phyloP scores from a whole-genome alignment of 2,113 vertebrate genomes.

The Hyaena hyaena region DNA sequence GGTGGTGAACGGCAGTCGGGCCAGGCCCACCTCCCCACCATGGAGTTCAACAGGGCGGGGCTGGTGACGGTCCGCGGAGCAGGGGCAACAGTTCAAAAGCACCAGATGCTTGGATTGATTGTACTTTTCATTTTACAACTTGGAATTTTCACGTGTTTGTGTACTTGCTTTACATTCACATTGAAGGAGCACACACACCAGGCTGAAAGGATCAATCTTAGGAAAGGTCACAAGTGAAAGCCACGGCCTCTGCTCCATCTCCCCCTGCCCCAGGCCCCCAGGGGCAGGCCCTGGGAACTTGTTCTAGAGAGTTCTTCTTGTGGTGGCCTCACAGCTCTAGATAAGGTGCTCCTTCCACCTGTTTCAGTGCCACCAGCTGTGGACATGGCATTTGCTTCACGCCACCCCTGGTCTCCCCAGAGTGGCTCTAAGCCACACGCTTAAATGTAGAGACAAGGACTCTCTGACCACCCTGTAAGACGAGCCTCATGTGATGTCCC shows the following conservation, averaged over 20 bases:
- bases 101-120: neutral
- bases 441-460: neutral
- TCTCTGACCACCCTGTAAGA: neutral
- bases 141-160: neutral
- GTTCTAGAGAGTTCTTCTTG: neutral
- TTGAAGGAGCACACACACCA: neutral
- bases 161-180: neutral
- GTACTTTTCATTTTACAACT: neutral
- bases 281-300: neutral
- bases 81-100: neutral
- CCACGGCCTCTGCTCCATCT: no score
- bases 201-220: neutral
- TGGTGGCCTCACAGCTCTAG: neutral
- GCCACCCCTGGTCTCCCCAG: neutral
- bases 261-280: neutral
- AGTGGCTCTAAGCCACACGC: neutral
- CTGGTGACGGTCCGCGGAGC: accelerated
- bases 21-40: no score
- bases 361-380: neutral
- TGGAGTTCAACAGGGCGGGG: no score
- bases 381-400: neutral
- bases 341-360: neutral
- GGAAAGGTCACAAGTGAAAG: neutral
- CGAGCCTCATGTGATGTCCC: neutral
- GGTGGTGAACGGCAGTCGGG: no score